phyloP scores from a whole-genome alignment of 2,888 invertebrate species.

The Calameuta idolon region DNA sequence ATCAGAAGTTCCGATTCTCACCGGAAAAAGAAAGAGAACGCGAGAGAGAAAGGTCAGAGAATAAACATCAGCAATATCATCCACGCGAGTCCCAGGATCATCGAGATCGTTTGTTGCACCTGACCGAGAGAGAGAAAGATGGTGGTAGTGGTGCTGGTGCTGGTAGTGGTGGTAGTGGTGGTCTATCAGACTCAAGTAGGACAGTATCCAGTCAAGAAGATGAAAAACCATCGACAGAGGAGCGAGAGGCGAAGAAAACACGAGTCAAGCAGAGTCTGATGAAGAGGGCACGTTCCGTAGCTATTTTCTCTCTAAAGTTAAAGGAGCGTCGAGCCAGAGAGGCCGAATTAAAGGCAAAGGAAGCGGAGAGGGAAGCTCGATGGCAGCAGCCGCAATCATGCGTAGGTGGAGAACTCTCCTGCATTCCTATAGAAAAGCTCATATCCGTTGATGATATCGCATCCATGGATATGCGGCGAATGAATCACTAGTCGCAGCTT shows the following conservation, averaged over 20 bases:
- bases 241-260: slow-evolving; percentile 76
- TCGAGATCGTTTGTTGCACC: slow-evolving; percentile 26
- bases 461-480: slow-evolving; percentile 62
- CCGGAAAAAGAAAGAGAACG: slow-evolving; percentile 61
- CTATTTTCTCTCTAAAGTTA: slow-evolving; percentile 85
- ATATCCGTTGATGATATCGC: slow-evolving; percentile 70
- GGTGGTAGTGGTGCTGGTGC: slow-evolving; percentile 34
- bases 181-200: slow-evolving; percentile 69
- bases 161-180: slow-evolving; percentile 64
- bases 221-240: slow-evolving; percentile 62
- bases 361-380: slow-evolving; percentile 72
- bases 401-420: slow-evolving; percentile 84
- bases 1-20: slow-evolving; percentile 64
- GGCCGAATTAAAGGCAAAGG: slow-evolving; percentile 77
- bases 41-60: slow-evolving; percentile 51
- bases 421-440: slow-evolving; percentile 86
- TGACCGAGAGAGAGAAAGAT: slow-evolving; percentile 40
- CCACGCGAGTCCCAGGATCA: slow-evolving; percentile 27
- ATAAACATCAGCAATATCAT: slow-evolving; percentile 52
- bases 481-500: slow-evolving; percentile 56
- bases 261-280: slow-evolving; percentile 81
- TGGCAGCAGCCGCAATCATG: slow-evolving; percentile 73
- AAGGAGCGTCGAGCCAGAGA: slow-evolving; percentile 83
- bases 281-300: slow-evolving; percentile 86
- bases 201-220: slow-evolving; percentile 72